phyloP scores from a whole-genome alignment of 1,140 invertebrate genomes.

The Elymnias hypermnestra region DNA sequence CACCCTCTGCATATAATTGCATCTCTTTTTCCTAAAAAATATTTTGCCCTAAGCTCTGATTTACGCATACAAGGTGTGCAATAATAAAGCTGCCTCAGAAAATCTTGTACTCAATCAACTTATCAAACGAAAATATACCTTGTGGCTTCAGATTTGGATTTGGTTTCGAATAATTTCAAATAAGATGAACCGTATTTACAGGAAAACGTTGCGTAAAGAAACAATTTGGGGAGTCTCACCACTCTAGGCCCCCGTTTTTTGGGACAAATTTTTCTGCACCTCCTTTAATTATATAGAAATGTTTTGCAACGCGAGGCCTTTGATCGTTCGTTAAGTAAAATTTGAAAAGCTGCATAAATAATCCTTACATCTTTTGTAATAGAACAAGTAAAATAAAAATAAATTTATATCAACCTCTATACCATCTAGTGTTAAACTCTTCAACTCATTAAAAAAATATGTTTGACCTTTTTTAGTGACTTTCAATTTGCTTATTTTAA shows the following conservation, averaged over 20 bases:
- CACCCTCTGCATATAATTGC: slow-evolving; percentile 63
- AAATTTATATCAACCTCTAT: too few relatives aligned
- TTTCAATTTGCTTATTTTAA: too few relatives aligned
- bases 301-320: slow-evolving; percentile 49
- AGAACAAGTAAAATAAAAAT: slow-evolving; percentile 1
- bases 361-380: slow-evolving; percentile 9
- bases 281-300: slow-evolving; percentile 72
- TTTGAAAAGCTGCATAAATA: slow-evolving; percentile 23
- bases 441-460: too few relatives aligned
- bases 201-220: slow-evolving; percentile 66
- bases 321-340: slow-evolving; percentile 31
- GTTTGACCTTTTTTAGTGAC: too few relatives aligned
- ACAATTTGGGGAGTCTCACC: slow-evolving; percentile 47
- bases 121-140: slow-evolving; percentile 24
- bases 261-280: slow-evolving; percentile 61
- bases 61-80: slow-evolving; percentile 71
- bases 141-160: slow-evolving; percentile 23
- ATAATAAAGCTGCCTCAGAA: slow-evolving; percentile 62
- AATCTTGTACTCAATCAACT: slow-evolving; percentile 46
- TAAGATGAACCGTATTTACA: slow-evolving; percentile 46
- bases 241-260: slow-evolving; percentile 68
- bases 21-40: slow-evolving; percentile 66
- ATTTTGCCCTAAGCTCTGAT: slow-evolving; percentile 56
- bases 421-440: too few relatives aligned
- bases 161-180: slow-evolving; percentile 27